phyloP scores from a whole-genome alignment of 1,140 invertebrate species.

The Brachystomella parvula region DNA sequence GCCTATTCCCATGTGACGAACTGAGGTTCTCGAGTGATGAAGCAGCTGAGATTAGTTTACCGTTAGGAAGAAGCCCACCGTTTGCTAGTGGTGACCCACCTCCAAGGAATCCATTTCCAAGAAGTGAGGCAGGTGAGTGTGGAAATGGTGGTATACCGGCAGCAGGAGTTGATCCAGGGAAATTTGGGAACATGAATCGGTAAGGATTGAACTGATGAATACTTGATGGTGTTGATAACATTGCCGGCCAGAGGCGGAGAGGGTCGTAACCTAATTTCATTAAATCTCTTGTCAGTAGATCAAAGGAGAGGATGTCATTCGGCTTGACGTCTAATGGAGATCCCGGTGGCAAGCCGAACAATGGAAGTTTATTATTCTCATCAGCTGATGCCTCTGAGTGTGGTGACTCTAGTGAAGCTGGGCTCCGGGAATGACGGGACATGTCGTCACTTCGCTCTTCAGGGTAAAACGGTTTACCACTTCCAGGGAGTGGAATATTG shows the following conservation, averaged over 20 bases:
- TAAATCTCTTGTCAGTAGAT: constrained; percentile 35
- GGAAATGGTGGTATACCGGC: constrained; percentile 18
- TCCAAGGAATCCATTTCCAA: constrained; percentile 21
- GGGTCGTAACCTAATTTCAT: constrained; percentile 38
- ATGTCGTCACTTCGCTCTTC: not conserved
- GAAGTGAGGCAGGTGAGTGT: constrained; percentile 9
- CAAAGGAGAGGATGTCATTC: constrained; percentile 36
- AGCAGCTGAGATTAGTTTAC: constrained; percentile 21
- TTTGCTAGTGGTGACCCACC: not conserved
- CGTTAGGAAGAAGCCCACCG: constrained; percentile 11
- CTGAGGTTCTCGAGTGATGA: not conserved
- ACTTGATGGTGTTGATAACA: constrained; percentile 34
- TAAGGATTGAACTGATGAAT: constrained; percentile 36
- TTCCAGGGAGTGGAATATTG: constrained; percentile 3
- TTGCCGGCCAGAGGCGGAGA: constrained; percentile 36
- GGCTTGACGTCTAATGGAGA: constrained; percentile 37
- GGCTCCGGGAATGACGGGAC: constrained; percentile 25
- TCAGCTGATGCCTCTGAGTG: constrained; percentile 36
- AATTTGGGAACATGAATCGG: constrained; percentile 36
- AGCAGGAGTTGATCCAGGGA: constrained; percentile 28
- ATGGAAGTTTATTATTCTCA: constrained; percentile 28
- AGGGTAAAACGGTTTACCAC: constrained; percentile 22
- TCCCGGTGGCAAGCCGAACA: constrained; percentile 35
- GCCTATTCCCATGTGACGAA: constrained; percentile 1
- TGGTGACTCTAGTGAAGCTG: constrained; percentile 36